Conservation (phyloP, 2,888 invertebrate genomes). For the Papilio demoleus region DNA sequence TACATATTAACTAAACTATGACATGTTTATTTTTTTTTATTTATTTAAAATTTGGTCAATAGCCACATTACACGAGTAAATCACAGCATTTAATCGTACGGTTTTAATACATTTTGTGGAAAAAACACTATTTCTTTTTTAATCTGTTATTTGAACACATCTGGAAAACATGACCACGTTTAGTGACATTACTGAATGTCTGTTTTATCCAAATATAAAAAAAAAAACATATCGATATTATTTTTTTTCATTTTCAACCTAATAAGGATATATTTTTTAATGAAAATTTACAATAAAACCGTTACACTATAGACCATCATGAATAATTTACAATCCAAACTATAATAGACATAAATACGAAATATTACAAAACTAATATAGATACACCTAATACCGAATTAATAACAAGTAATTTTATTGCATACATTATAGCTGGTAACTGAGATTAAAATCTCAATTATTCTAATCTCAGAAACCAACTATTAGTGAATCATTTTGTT, state of each 20-base stretch:
- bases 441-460: too few relatives aligned
- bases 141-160: neutral
- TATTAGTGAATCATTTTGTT: conserved; percentile 14
- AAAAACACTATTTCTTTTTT: neutral
- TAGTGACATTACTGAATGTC: neutral
- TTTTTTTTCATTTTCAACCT: neutral
- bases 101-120: too few relatives aligned
- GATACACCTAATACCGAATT: conserved; percentile 67
- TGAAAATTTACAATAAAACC: conserved; percentile 60
- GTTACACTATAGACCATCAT: conserved; percentile 65
- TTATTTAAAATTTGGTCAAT: neutral
- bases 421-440: too few relatives aligned
- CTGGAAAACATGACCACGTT: conserved; percentile 27
- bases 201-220: too few relatives aligned
- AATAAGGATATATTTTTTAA: neutral
- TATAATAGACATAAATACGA: conserved; percentile 65
- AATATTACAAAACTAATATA: conserved; percentile 58
- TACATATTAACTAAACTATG: neutral
- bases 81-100: neutral
- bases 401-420: conserved; percentile 58
- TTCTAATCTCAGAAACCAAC: too few relatives aligned
- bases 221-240: neutral
- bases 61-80: neutral
- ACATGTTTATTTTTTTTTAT: neutral
- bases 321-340: conserved; percentile 68